Percentiles rank a stretch among this genome's conserved stretches.
Conservation (phyloP, 2,888 invertebrate genomes). For the Ecliptopera silaceata region DNA sequence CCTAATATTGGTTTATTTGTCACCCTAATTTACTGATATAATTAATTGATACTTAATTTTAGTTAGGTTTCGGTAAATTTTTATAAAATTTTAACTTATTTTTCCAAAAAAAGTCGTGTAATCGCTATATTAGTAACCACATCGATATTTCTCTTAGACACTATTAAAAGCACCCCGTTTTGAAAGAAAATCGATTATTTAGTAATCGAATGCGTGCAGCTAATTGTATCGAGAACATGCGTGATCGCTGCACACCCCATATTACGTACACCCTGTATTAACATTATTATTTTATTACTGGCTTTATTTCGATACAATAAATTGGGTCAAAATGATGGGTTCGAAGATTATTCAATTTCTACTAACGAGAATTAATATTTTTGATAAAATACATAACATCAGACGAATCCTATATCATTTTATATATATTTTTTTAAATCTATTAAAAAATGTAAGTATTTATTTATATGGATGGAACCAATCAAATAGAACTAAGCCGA, state of each 20-base stretch:
- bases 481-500: too few species aligned
- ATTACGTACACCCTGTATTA: conserved; percentile 25
- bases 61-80: too few species aligned
- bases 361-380: not conserved
- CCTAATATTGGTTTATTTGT: too few species aligned
- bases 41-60: too few species aligned
- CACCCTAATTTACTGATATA: too few species aligned
- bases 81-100: too few species aligned
- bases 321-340: conserved; percentile 18
- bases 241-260: conserved; percentile 46
- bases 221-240: conserved; percentile 56
- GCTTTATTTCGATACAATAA: conserved; percentile 27
- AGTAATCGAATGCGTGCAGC: conserved; percentile 58
- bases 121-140: not conserved
- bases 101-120: too few species aligned
- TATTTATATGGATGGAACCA: too few species aligned
- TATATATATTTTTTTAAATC: too few species aligned
- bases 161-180: conserved; percentile 10
- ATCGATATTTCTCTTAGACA: not conserved
- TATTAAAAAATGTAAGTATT: too few species aligned
- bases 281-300: conserved; percentile 55
- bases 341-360: not conserved
- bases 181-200: conserved; percentile 48
- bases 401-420: too few species aligned
- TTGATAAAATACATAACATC: too few species aligned